phyloP scores from a whole-genome alignment of 2,888 invertebrate species.

The Pyralis farinalis region DNA sequence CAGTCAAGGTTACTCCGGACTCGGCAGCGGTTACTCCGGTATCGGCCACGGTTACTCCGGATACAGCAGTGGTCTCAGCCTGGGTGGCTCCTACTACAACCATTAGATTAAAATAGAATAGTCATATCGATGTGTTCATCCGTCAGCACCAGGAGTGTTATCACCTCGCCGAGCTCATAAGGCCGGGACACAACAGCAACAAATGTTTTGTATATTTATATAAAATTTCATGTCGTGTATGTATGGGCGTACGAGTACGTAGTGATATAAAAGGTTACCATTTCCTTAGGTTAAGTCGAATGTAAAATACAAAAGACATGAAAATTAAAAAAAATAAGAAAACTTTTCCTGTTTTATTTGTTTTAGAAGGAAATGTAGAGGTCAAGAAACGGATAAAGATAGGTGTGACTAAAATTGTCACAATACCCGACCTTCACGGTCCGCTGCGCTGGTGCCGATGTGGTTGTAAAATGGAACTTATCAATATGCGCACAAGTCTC shows the following conservation, averaged over 20 bases:
- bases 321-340: constrained; percentile 44
- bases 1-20: neutral
- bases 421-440: constrained; percentile 57
- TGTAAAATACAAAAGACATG: constrained; percentile 61
- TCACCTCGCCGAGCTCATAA: constrained; percentile 50
- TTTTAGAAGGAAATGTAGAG: constrained; percentile 29
- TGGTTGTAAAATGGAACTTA: constrained; percentile 31
- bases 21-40: constrained; percentile 12
- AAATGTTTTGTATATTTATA: constrained; percentile 67
- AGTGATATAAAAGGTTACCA: constrained; percentile 78
- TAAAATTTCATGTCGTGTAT: constrained; percentile 61
- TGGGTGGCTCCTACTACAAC: constrained; percentile 54
- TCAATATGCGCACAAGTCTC: constrained; percentile 11
- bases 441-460: constrained; percentile 21
- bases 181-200: constrained; percentile 72
- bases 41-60: constrained; percentile 31
- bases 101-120: constrained; percentile 59
- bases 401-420: constrained; percentile 32
- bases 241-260: constrained; percentile 67
- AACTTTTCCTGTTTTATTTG: constrained; percentile 40
- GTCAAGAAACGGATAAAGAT: constrained; percentile 31
- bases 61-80: constrained; percentile 27
- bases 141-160: constrained; percentile 44
- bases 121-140: constrained; percentile 42
- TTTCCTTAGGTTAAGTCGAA: constrained; percentile 68